These are phyloP conservation scores for Podargus strigoides DNA, from an alignment of 2,797 vertebrate genomes.

Conservation along the genomic window DNA sequence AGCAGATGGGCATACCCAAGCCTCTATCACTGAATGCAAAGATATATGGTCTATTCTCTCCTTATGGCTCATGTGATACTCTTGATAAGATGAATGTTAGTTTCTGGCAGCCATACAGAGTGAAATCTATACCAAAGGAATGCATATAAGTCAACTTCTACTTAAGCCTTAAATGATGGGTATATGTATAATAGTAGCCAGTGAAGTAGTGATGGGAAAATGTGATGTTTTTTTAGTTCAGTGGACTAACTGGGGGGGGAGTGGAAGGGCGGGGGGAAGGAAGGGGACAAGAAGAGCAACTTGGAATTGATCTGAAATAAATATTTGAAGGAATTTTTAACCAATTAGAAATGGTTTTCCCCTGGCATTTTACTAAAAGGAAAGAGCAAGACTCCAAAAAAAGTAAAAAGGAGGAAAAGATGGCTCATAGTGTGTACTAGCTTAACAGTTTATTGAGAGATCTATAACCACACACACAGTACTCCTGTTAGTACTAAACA, in stretches of 20 bases:
- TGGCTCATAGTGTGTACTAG: background rate
- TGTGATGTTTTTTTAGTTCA: background rate
- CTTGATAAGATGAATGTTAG: conserved; percentile 24
- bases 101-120: conserved; percentile 26
- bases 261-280: background rate
- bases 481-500: background rate
- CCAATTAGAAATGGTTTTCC: background rate
- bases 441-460: background rate
- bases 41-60: conserved; percentile 26
- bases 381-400: background rate
- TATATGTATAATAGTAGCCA: background rate
- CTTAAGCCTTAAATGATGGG: conserved; percentile 37
- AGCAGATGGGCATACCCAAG: background rate
- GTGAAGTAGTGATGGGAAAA: conserved; percentile 8
- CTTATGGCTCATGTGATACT: conserved; percentile 27
- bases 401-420: background rate
- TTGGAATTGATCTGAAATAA: background rate
- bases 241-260: background rate
- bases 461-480: background rate
- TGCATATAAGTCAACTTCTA: conserved; percentile 44
- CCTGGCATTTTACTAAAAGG: background rate
- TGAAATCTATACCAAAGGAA: conserved; percentile 40
- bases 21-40: background rate
- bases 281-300: background rate
- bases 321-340: background rate